Conservation (phyloP, 2,797 vertebrate species). For the Falco cherrug region DNA sequence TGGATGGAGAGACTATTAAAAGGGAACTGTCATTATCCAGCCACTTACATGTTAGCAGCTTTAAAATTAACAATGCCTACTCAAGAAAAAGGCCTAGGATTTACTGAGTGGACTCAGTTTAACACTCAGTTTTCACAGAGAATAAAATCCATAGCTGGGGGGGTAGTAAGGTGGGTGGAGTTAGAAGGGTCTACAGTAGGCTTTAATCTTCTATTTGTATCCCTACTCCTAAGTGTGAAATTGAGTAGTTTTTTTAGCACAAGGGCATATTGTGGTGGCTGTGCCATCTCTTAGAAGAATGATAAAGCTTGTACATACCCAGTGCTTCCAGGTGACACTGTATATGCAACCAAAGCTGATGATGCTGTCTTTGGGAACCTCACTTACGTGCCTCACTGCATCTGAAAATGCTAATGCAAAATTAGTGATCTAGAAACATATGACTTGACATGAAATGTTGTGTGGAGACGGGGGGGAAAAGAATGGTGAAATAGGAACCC, state of each 20-base stretch:
- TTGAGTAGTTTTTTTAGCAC: background rate
- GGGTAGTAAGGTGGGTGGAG: too few relatives aligned
- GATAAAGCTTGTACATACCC: background rate
- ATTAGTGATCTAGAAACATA: background rate
- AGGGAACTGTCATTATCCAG: background rate
- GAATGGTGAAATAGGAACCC: background rate
- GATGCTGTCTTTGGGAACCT: background rate
- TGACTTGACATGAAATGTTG: background rate
- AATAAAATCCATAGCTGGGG: background rate
- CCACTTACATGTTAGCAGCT: background rate
- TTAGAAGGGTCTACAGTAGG: background rate
- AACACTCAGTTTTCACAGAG: background rate
- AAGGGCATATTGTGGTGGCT: background rate
- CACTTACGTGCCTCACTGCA: background rate
- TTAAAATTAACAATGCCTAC: background rate
- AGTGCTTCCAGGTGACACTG: background rate
- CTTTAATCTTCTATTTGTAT: background rate
- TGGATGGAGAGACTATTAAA: background rate
- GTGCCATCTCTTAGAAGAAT: background rate
- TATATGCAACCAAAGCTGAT: background rate
- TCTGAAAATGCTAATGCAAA: background rate
- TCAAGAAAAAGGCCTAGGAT: background rate
- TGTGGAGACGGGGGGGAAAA: background rate
- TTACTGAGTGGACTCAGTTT: background rate
- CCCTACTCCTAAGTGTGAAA: background rate